phyloP scores from a whole-genome alignment of 2,888 invertebrate species.

The Acanthacorydalis orientalis region DNA sequence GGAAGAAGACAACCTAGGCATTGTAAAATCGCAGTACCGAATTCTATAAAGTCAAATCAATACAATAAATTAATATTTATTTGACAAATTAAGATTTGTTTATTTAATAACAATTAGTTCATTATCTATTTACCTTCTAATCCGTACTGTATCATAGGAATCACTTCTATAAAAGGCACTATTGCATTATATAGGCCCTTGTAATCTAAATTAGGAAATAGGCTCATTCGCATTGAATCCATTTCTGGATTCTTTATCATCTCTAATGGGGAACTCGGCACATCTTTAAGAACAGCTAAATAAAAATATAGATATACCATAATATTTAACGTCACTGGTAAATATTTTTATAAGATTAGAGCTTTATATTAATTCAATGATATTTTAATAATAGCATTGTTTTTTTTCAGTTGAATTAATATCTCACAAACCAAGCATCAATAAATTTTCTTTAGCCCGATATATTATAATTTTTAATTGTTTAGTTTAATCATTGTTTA shows the following conservation, averaged over 20 bases:
- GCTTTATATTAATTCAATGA: too few species aligned
- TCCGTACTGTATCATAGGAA: slow-evolving; percentile 78
- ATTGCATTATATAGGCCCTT: slow-evolving; percentile 88
- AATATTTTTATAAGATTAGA: too few species aligned
- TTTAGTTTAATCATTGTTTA: too few species aligned
- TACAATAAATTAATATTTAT: neutral
- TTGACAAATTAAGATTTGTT: neutral
- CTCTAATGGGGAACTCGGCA: slow-evolving; percentile 80
- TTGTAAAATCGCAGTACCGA: slow-evolving; percentile 86
- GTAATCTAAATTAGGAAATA: slow-evolving; percentile 94
- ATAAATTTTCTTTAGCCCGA: too few species aligned
- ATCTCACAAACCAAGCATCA: too few species aligned
- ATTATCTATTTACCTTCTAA: slow-evolving; percentile 44
- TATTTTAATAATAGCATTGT: too few species aligned
- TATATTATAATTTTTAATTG: too few species aligned
- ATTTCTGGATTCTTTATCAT: slow-evolving; percentile 77
- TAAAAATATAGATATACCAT: slow-evolving; percentile 12
- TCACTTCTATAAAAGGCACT: slow-evolving; percentile 81
- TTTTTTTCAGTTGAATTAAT: too few species aligned
- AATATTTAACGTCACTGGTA: too few species aligned
- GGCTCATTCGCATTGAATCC: slow-evolving; percentile 70
- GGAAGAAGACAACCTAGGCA: slow-evolving; percentile 89
- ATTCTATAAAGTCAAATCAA: slow-evolving; percentile 40
- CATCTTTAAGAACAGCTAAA: slow-evolving; percentile 89
- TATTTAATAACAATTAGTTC: neutral